These are phyloP conservation scores for Elysia crispata DNA, from an alignment of 2,888 invertebrate species.

Conservation along the genomic window DNA sequence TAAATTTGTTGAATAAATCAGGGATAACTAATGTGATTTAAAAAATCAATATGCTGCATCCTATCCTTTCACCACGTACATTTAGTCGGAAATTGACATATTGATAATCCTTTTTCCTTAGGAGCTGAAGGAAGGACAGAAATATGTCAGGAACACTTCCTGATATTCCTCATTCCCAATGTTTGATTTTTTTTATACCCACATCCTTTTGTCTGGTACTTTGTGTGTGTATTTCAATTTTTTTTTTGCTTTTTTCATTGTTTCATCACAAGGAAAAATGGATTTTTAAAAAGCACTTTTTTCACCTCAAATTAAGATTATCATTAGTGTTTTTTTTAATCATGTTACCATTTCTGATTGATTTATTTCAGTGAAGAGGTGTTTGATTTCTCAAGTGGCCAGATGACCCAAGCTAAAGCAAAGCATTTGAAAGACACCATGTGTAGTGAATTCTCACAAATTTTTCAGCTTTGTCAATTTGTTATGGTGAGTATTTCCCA, in stretches of 20 bases:
- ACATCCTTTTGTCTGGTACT: background rate
- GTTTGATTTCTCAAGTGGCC: slow-evolving; percentile 98
- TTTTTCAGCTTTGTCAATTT: slow-evolving; percentile 98
- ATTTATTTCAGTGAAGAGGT: slow-evolving; percentile 90
- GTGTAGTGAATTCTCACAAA: slow-evolving; percentile 99
- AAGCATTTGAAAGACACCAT: slow-evolving; percentile 99
- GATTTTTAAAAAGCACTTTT: too few species aligned
- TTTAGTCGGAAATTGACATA: too few species aligned
- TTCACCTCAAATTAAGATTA: background rate
- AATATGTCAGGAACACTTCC: too few species aligned
- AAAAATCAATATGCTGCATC: too few species aligned
- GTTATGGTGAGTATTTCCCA: slow-evolving; percentile 83
- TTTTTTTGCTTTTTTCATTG: background rate
- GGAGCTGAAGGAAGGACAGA: too few species aligned
- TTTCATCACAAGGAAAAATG: background rate
- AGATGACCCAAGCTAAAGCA: slow-evolving; percentile 98
- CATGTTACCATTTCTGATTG: too few species aligned
- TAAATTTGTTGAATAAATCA: too few species aligned
- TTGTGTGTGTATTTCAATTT: background rate
- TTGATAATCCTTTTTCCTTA: too few species aligned
- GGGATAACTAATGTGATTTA: too few species aligned
- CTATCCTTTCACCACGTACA: too few species aligned
- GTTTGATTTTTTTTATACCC: background rate
- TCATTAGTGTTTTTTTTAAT: background rate
- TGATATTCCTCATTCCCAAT: too few species aligned